Evolutionary conservation across 2,113 vertebrate genomes (phyloP), one percentile per base, ranked within the genome.

Genomic region (Oreocharis arfaki): DNA sequence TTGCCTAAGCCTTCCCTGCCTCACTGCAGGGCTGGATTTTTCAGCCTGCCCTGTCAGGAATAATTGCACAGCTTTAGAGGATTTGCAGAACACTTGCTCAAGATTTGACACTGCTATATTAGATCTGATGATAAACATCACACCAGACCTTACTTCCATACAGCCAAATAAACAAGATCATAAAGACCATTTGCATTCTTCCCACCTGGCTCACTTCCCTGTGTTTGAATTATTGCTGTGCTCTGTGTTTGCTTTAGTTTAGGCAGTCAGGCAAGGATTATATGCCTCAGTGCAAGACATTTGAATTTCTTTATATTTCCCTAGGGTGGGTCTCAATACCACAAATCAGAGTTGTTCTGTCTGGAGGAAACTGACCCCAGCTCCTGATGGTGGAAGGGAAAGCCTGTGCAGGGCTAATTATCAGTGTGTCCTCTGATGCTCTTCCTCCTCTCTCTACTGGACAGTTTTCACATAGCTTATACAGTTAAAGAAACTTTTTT

Each of bases 151-250:
- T 53, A 41, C 32, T 12, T 64, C 44, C 44, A 49, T 46, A 57
- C 1, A 68, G n/a, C 53, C 61, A 89, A 75, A 84, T 37, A 93
- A 93, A 91, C 69, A 93, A 56, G 53, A 82, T 8, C 16, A 6
- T 82, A 76, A 95, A 93, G 84, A 85, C 16, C n/a, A 75, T 91
- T 78, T 81, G 42, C 81, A 87, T 78, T 91, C 74, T 96, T 42
- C 56, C 39, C 50, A 73, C 75, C 47, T 55, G 47, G n/a, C 21
- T 87, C 37, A 9, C n/a, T 78, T 71, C 19, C 18, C 30, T 0
- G 0, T 5, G 10, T 24, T 49, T 85, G 67, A 93, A 32, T 83
- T 87, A 87, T 9, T 90, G 61, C 61, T 87, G 6, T 60, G 37
- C 21, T 30, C 42, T 49, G 24, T 68, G 23, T 64, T 94, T 94